These are phyloP conservation scores for Syngnathus typhle DNA, from an alignment of 2,113 vertebrate species.

Conservation along the genomic window DNA sequence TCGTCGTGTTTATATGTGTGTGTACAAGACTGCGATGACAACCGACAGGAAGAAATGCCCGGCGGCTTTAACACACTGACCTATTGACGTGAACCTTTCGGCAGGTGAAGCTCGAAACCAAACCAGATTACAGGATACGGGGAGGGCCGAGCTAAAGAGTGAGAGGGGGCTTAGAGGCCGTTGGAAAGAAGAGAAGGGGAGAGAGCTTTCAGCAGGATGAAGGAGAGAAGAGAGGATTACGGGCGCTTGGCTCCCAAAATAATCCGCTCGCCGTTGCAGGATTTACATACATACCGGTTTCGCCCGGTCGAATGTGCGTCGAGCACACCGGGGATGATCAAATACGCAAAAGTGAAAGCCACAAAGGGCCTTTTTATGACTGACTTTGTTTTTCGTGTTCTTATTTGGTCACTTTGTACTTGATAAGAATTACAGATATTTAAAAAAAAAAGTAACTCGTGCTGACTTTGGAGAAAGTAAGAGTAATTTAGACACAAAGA, in stretches of 20 bases:
- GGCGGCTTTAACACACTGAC: constrained; percentile 38
- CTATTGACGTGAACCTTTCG: constrained; percentile 45
- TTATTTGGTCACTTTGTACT: not conserved
- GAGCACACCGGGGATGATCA: constrained; percentile 17
- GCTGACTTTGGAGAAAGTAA: too few relatives aligned
- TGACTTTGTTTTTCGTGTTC: not conserved
- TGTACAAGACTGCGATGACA: not conserved
- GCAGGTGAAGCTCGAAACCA: constrained; percentile 50
- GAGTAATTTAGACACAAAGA: too few relatives aligned
- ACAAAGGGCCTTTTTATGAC: not conserved
- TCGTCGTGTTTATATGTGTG: not conserved
- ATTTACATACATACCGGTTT: constrained; percentile 43
- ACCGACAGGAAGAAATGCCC: not conserved
- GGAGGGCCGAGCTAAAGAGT: constrained; percentile 39
- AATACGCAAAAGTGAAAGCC: not conserved
- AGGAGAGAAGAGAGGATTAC: constrained; percentile 66
- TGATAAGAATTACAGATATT: not conserved
- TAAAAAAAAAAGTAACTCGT: too few relatives aligned
- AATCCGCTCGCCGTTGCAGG: constrained; percentile 65
- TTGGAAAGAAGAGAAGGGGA: constrained; percentile 61
- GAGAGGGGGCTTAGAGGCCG: constrained; percentile 53
- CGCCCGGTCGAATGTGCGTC: constrained; percentile 30
- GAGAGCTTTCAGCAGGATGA: constrained; percentile 66
- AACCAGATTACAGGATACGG: constrained; percentile 53
- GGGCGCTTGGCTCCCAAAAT: constrained; percentile 67